Base-by-base conservation (phyloP, 1,140 invertebrate genomes). In the Pachypsylla venusta region DNA sequence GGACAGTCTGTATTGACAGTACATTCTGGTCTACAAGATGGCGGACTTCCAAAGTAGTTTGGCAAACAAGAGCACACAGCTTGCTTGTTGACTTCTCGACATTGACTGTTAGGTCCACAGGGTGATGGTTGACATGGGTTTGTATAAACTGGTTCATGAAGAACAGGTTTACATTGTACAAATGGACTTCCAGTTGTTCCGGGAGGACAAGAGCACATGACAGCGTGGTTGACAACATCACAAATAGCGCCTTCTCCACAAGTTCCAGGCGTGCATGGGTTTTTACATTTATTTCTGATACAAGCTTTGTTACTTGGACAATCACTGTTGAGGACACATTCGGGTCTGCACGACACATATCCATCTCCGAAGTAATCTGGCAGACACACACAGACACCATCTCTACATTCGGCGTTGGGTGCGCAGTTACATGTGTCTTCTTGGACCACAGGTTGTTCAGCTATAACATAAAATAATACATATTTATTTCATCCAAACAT, bases 121-220 rank as follows among this genome's bases (percentile, higher is more conserved):
- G 81, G 82, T 19, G 79, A 81, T 27, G 81, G 81, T 22, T 72
- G 70, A 67, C 81, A 83, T n/a, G 79, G 81, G 63, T 83, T 60
- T 57, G 60, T 24, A 53, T 56, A 65, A 1, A 68, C 63, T 54
- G 64, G 73, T 77, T 75, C 82, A 86, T 69, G 71, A 70, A 67
- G 70, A 58, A 76, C 68, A 61, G 67, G 73, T 61, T 64, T 67
- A 67, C 85, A 88, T 42, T 76, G 69, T 26, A 79, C 74, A 63
- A 84, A 83, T 26, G 86, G 79, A 74, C 87, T 83, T 58, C 86
- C 84, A 28, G 76, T 76, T 67, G 76, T 82, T 57, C 79, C 79
- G 26, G 74, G 63, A 25, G 79, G 76, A 67, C 85, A 88, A 59
- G 75, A 78, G 63, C 84, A 88, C 63, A 80, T 81, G 7, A 84